Conservation (phyloP, 2,888 invertebrate genomes). For the Pammene aurita region DNA sequence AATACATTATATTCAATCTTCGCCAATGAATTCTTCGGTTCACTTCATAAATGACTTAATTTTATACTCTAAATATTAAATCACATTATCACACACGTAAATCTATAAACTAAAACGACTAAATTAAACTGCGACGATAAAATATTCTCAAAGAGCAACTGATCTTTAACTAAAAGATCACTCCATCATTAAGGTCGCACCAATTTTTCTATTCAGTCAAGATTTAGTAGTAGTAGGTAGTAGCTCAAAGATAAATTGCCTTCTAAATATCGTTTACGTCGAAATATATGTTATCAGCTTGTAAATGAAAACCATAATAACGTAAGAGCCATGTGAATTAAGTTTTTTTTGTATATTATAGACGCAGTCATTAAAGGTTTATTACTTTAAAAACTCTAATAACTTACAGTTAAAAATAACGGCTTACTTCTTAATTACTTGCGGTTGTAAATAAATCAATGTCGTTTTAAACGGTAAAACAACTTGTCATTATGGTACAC, state of each 20-base stretch:
- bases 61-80: no score
- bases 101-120: no score
- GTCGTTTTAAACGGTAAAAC: slow-evolving; percentile 9
- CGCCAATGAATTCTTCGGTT: no score
- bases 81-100: not conserved
- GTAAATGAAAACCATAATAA: not conserved
- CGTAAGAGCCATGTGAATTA: not conserved
- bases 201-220: slow-evolving; percentile 7
- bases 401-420: slow-evolving; percentile 19
- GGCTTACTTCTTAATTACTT: slow-evolving; percentile 19
- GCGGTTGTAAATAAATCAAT: slow-evolving; percentile 16
- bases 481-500: slow-evolving; percentile 1
- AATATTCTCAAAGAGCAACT: not conserved
- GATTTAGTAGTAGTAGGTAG: not conserved
- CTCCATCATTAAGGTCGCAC: slow-evolving; percentile 5
- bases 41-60: no score
- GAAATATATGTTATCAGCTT: not conserved
- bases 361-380: not conserved
- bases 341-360: not conserved
- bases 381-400: slow-evolving; percentile 4
- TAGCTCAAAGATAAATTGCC: not conserved
- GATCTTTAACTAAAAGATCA: slow-evolving; percentile 15
- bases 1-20: no score
- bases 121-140: no score
- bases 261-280: not conserved